Evolutionary conservation across 2,113 vertebrate genomes (phyloP), one percentile per base, ranked within the genome.

Genomic region (Sander vitreus): DNA sequence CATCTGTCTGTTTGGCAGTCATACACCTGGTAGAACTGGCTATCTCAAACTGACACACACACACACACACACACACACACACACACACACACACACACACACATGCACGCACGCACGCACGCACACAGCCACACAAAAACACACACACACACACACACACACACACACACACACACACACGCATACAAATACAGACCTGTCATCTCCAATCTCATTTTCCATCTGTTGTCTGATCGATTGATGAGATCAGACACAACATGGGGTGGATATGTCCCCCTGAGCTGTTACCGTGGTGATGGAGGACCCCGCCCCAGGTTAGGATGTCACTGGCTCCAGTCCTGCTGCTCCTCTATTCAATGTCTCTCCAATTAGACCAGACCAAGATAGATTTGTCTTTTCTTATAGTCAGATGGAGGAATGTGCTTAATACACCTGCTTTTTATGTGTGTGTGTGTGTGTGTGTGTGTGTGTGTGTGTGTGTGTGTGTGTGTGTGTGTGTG

Each of bases 141-240:
- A 43, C 33, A 13, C 36, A 67, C 21, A 80, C 60, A 67, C 51
- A 30, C 12, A 67, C 58, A 73, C 54, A 74, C 68, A 18, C 58
- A 58, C 54, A 51, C 54, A 68, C 48, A 59, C 30, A 64, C 60
- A 70, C 65, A 66, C 36, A 73, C 12, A 71, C 36, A 76, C 54
- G 74, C 5, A 71, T 6, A 65, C 54, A 76, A 36, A 76, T 33
- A 78, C 78, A 85, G 48, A 78, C 45, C 50, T 66, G 71, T 86
- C 83, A 66, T 79, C 59, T 81, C 81, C 74, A 45, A 60, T 92
- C 68, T 82, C 76, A 83, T 85, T 89, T 79, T 83, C 85, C 91
- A 92, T 93, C 93, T 93, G 91, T 85, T 91, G 91, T 92, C 91
- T 81, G 90, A 89, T 91, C 83, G 67, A 92, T 92, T 94, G 94